These are phyloP conservation scores for Matsumyia berberina DNA, from an alignment of 2,888 invertebrate species.

Conservation along the genomic window DNA sequence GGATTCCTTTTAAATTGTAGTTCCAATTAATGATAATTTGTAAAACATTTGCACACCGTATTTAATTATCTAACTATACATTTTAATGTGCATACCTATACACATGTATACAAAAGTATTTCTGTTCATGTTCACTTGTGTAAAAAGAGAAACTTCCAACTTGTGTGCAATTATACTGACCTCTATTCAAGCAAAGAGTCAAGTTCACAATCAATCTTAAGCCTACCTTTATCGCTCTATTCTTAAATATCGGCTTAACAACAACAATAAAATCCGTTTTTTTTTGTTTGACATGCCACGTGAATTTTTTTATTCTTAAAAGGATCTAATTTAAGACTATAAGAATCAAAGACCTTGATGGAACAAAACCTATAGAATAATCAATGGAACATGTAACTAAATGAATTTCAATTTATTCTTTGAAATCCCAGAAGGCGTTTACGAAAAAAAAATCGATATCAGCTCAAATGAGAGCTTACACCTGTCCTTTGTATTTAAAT, in stretches of 20 bases:
- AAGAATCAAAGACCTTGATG: constrained; percentile 39
- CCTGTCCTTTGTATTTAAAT: constrained; percentile 18
- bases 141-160: constrained; percentile 47
- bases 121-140: not conserved
- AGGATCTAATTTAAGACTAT: constrained; percentile 10
- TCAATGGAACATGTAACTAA: constrained; percentile 15
- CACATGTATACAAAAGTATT: not conserved
- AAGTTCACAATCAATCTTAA: constrained; percentile 45
- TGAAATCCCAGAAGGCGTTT: constrained; percentile 4
- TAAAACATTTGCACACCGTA: constrained; percentile 17
- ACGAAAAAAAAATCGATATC: constrained; percentile 6
- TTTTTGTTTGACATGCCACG: constrained; percentile 21
- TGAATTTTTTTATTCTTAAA: constrained; percentile 28
- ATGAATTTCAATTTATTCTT: constrained; percentile 24
- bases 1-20: constrained; percentile 24
- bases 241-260: constrained; percentile 49
- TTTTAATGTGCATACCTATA: too few relatives aligned
- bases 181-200: constrained; percentile 23
- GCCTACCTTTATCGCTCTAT: constrained; percentile 20
- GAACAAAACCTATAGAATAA: constrained; percentile 17
- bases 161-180: constrained; percentile 50
- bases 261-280: constrained; percentile 30
- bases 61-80: constrained; percentile 56
- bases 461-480: constrained; percentile 25
- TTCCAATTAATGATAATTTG: constrained; percentile 30